phyloP scores from a whole-genome alignment of 1,140 invertebrate genomes.

The Araneus ventricosus region DNA sequence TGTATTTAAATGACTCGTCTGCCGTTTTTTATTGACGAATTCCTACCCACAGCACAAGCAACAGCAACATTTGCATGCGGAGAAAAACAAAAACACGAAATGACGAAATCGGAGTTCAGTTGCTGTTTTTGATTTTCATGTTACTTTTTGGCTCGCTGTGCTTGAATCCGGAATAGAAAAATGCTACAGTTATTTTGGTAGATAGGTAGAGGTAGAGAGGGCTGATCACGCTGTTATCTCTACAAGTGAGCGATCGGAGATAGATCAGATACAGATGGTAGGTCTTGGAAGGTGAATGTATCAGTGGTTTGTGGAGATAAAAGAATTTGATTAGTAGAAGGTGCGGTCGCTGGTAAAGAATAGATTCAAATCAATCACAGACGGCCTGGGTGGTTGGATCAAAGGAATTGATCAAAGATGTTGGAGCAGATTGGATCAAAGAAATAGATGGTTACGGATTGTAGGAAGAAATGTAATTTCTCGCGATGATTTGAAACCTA shows the following conservation, averaged over 20 bases:
- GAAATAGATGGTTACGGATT: too few relatives aligned
- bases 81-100: not conserved
- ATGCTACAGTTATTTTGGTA: conserved; percentile 39
- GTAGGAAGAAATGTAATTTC: too few relatives aligned
- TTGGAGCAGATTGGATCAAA: too few relatives aligned
- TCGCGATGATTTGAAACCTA: too few relatives aligned
- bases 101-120: not conserved
- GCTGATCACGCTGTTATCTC: conserved; percentile 1
- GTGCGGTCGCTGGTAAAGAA: not conserved
- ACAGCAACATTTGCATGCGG: too few relatives aligned
- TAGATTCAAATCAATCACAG: not conserved
- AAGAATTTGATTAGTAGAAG: conserved; percentile 6
- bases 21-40: too few relatives aligned
- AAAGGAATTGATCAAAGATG: too few relatives aligned
- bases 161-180: conserved; percentile 8
- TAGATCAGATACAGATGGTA: not conserved
- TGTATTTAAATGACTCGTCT: too few relatives aligned
- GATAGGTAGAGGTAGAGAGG: not conserved
- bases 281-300: not conserved
- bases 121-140: not conserved
- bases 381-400: too few relatives aligned
- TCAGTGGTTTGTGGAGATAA: not conserved
- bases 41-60: too few relatives aligned
- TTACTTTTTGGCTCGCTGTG: not conserved
- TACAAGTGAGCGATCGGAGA: not conserved